phyloP scores from a whole-genome alignment of 2,113 vertebrate genomes.

The Scolopax mira region DNA sequence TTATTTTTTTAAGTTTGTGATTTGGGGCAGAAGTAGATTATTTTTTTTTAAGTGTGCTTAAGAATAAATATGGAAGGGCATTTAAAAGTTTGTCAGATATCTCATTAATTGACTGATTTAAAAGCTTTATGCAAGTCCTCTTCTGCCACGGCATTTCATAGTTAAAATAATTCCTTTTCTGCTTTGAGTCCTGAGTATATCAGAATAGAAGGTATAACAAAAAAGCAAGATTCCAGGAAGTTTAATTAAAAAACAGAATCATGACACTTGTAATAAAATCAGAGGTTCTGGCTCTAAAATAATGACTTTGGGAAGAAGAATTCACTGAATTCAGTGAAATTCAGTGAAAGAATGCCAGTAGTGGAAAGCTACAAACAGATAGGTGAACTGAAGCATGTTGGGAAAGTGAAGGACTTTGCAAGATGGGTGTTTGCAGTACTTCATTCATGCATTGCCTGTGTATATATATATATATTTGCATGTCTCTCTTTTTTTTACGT shows the following conservation, averaged over 20 bases:
- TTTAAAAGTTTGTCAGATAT: neutral
- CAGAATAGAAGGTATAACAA: neutral
- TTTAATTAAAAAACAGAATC: neutral
- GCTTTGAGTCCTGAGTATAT: neutral
- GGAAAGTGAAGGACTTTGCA: neutral
- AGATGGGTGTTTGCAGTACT: neutral
- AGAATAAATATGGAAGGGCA: neutral
- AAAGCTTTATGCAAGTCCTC: neutral
- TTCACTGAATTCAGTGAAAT: too few relatives aligned
- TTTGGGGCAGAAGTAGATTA: neutral
- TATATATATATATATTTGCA: neutral
- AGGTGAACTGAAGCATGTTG: neutral
- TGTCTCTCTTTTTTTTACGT: neutral
- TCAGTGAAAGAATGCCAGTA: fast-evolving
- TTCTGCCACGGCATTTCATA: neutral
- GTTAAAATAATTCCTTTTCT: neutral
- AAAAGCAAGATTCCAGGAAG: neutral
- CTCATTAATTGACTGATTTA: neutral
- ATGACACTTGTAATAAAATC: neutral
- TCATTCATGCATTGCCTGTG: neutral
- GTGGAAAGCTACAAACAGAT: neutral
- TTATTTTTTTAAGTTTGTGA: neutral
- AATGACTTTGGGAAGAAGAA: neutral
- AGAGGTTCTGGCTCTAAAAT: neutral
- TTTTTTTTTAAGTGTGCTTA: neutral